Conservation (phyloP, 2,797 vertebrate species). For the Cynopterus sphinx region DNA sequence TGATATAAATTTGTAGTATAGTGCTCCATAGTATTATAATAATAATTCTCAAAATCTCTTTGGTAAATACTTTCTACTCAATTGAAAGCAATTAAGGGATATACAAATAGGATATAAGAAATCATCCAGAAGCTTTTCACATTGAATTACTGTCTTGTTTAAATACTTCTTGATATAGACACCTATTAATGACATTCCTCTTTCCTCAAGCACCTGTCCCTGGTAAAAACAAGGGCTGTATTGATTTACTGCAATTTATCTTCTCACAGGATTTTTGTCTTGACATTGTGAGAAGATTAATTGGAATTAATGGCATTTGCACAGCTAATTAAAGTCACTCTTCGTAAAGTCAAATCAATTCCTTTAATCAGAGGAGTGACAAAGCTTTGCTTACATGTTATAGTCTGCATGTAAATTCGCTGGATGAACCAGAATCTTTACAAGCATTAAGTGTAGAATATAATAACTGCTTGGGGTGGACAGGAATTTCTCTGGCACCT, state of each 20-base stretch:
- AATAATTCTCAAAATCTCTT: conserved; percentile 68
- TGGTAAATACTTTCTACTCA: conserved; percentile 70
- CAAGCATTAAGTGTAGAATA: conserved; percentile 69
- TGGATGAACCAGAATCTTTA: conserved; percentile 74
- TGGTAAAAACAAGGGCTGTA: conserved; percentile 84
- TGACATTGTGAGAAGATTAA: conserved; percentile 86
- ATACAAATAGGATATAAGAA: conserved; percentile 76
- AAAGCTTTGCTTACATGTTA: conserved; percentile 80
- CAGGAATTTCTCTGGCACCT: conserved; percentile 67
- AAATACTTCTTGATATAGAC: conserved; percentile 82
- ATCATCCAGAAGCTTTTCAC: conserved; percentile 73
- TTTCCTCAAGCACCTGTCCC: conserved; percentile 79
- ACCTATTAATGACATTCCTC: conserved; percentile 80
- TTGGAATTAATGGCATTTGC: conserved; percentile 88
- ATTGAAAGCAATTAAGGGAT: conserved; percentile 77
- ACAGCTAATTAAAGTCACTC: conserved; percentile 88
- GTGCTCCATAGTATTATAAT: conserved; percentile 17
- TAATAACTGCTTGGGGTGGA: conserved; percentile 59
- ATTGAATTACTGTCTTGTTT: conserved; percentile 85
- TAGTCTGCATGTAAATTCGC: conserved; percentile 80
- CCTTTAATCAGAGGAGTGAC: conserved; percentile 85
- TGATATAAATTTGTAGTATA: neutral
- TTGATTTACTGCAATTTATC: conserved; percentile 87
- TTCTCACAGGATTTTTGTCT: conserved; percentile 84
- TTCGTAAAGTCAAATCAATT: conserved; percentile 86